Conservation (phyloP, 92 coral and sea anemone genomes). For the Muricea muricata region DNA sequence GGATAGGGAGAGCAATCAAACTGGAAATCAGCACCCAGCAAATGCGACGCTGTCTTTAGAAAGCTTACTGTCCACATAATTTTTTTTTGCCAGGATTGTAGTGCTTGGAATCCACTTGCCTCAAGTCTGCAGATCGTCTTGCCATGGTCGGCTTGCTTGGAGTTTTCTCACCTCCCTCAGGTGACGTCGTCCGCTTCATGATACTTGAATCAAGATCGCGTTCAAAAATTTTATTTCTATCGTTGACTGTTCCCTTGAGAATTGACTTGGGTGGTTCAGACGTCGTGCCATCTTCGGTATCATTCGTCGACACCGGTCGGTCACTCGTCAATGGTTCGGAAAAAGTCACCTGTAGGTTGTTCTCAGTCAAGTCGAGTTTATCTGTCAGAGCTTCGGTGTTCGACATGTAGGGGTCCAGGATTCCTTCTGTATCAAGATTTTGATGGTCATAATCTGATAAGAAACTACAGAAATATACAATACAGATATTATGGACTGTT, state of each 20-base stretch:
- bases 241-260: not conserved
- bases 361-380: not conserved
- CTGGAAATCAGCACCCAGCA: too few species aligned
- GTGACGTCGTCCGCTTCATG: not conserved
- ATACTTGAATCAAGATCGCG: slow-evolving; percentile 22
- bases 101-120: slow-evolving; percentile 6
- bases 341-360: slow-evolving; percentile 24
- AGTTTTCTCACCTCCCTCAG: not conserved
- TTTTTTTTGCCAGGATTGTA: too few species aligned
- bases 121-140: slow-evolving; percentile 16
- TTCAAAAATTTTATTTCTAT: slow-evolving; percentile 5
- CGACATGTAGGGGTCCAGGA: not conserved
- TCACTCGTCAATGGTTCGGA: slow-evolving; percentile 35
- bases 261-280: slow-evolving; percentile 1
- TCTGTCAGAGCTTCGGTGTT: not conserved
- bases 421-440: not conserved
- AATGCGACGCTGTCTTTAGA: too few species aligned
- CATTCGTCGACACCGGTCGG: not conserved
- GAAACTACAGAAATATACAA: not conserved
- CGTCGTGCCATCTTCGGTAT: not conserved
- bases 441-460: not conserved
- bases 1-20: too few species aligned
- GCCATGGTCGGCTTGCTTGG: not conserved
- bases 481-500: not conserved
- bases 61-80: too few species aligned